phyloP scores from a whole-genome alignment of 2,888 invertebrate genomes.

The Protula sp. region DNA sequence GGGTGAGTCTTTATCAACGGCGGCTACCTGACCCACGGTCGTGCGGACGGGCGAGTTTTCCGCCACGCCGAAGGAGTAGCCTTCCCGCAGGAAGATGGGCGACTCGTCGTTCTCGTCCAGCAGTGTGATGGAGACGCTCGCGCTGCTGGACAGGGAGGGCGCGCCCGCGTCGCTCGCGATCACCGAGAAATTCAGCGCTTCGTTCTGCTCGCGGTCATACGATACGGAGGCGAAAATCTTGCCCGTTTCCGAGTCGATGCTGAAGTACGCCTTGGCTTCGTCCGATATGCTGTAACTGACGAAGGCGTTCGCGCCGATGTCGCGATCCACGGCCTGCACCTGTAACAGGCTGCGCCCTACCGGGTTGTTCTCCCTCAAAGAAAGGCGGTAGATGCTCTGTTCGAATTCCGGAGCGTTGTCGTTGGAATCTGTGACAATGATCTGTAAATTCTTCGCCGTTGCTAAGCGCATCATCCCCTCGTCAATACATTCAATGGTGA shows the following conservation, averaged over 20 bases:
- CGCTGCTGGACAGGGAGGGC: constrained; percentile 10
- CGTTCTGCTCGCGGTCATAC: constrained; percentile 82
- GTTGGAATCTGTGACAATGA: background rate
- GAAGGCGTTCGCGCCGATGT: background rate
- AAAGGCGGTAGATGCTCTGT: background rate
- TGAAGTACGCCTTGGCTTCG: constrained; percentile 69
- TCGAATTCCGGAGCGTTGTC: background rate
- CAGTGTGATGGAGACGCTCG: constrained; percentile 14
- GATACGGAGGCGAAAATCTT: constrained; percentile 72
- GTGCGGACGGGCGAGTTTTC: constrained; percentile 18
- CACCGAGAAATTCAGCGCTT: constrained; percentile 70
- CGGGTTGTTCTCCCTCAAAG: background rate
- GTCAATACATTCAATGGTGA: constrained; percentile 18
- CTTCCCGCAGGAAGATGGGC: constrained; percentile 13
- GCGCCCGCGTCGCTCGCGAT: constrained; percentile 18
- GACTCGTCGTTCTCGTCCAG: constrained; percentile 22
- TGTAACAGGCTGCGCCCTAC: background rate
- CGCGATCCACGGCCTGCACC: background rate
- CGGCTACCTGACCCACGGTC: constrained; percentile 19
- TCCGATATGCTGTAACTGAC: background rate
- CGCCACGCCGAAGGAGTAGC: constrained; percentile 17
- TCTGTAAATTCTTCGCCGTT: background rate
- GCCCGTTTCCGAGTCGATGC: constrained; percentile 71
- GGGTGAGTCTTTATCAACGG: constrained; percentile 18
- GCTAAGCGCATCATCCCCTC: constrained; percentile 11